Evolutionary conservation across 2,113 vertebrate genomes (phyloP), one percentile per base, ranked within the genome.

Genomic region (Geococcyx californianus): DNA sequence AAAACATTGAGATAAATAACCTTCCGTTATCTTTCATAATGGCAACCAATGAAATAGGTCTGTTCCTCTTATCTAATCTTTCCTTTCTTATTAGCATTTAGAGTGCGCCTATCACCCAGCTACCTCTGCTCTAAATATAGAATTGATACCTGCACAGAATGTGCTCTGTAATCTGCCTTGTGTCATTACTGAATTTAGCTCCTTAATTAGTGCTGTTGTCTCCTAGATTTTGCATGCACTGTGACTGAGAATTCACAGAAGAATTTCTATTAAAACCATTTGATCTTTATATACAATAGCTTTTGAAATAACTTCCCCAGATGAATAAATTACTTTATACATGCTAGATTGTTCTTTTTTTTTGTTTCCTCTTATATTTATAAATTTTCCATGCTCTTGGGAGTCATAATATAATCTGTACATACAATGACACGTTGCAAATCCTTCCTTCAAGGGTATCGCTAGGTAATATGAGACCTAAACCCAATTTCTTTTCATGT

Each of bases 91-190:
- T 90, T 94, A 91, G 34, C 89, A 92, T 90, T 92, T 92, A 83
- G 56, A 94, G 42, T 67, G 63, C 2, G 10, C 79, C 79, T 91
- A 88, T 93, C 56, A 77, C 64, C 70, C 72, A 83, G 26, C 84
- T 93, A 85, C 42, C 81, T 88, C 56, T 75, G 76, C 56, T 95
- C 91, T 93, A 95, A 96, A 96, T 92, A 94, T 90, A 95, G 92
- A 94, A 86, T 36, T 90, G 88, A 93, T 95, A 97, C 91, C 93
- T 97, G 78, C 82, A 90, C 87, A 95, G 82, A 95, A 95, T 58
- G 74, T 93, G 91, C 89, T 94, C 51, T 85, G 16, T 89, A 90
- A 76, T 91, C 75, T 95, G 56, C 67, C 78, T 95, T 33, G 70
- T 88, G 45, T 77, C 72, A 80, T 88, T 84, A 90, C 87, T 90